These are phyloP conservation scores for Branchellion lobata DNA, from an alignment of 2,888 invertebrate species.

Conservation along the genomic window DNA sequence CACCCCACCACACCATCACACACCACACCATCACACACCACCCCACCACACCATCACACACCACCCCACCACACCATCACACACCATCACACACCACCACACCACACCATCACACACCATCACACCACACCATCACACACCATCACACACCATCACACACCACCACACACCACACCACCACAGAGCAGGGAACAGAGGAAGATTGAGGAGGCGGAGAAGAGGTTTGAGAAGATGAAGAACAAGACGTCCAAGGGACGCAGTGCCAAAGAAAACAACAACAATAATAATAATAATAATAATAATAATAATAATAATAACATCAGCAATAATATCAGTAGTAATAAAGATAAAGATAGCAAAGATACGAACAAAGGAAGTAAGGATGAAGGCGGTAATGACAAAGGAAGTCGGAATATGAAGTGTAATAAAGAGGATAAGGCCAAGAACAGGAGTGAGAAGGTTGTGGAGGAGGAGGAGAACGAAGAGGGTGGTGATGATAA, in stretches of 20 bases:
- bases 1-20: no score
- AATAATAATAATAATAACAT: not conserved
- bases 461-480: not conserved
- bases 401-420: no score
- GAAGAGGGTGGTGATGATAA: not conserved
- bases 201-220: conserved; percentile 47
- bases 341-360: not conserved
- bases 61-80: no score
- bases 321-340: not conserved
- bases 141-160: no score
- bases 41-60: no score
- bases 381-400: not conserved
- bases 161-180: no score
- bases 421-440: not conserved
- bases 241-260: conserved; percentile 29
- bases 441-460: not conserved
- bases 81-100: no score
- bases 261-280: conserved; percentile 23
- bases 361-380: not conserved
- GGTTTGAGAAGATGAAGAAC: conserved; percentile 47
- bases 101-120: no score
- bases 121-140: no score
- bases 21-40: no score
- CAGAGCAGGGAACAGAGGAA: conserved; percentile 47
- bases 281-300: conserved; percentile 1